Conservation (phyloP, 2,888 invertebrate species). For the Drosophila atroscutellata region DNA sequence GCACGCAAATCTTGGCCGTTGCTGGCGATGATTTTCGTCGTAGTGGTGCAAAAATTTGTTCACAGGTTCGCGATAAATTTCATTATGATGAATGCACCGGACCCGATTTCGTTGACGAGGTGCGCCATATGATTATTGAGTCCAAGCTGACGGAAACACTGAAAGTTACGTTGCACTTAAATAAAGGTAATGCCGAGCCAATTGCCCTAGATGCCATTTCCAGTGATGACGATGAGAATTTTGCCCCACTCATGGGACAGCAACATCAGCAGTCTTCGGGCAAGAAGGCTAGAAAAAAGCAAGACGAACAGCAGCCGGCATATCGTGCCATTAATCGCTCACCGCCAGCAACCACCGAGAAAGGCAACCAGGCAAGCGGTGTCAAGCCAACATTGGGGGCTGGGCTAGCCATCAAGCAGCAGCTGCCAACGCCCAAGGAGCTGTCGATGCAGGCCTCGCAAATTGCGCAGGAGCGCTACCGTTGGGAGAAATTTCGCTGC, state of each 20-base stretch:
- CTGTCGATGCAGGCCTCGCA: conserved; percentile 82
- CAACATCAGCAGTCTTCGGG: conserved; percentile 2
- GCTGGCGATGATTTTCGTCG: conserved; percentile 90
- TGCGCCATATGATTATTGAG: conserved; percentile 83
- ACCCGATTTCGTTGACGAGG: conserved; percentile 86
- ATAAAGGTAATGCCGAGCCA: conserved; percentile 71
- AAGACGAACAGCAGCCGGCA: conserved; percentile 64
- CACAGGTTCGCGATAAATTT: conserved; percentile 88
- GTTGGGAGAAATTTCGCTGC: conserved; percentile 86
- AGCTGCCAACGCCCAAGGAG: conserved; percentile 83
- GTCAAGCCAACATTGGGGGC: neutral
- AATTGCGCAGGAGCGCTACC: conserved; percentile 85
- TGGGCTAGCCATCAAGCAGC: conserved; percentile 23
- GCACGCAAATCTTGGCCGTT: conserved; percentile 87
- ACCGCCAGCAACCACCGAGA: conserved; percentile 59
- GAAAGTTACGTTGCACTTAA: conserved; percentile 82
- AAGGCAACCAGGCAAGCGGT: neutral
- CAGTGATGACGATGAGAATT: conserved; percentile 75
- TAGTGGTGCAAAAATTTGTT: conserved; percentile 87
- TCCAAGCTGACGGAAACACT: conserved; percentile 39
- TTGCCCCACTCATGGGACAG: neutral
- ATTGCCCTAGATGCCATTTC: conserved; percentile 83
- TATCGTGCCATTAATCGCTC: conserved; percentile 75
- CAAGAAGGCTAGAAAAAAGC: conserved; percentile 66
- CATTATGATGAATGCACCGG: conserved; percentile 89